Evolutionary conservation across 2,797 vertebrate genomes (phyloP).

Genomic region (Phyllotis vaccarum): DNA sequence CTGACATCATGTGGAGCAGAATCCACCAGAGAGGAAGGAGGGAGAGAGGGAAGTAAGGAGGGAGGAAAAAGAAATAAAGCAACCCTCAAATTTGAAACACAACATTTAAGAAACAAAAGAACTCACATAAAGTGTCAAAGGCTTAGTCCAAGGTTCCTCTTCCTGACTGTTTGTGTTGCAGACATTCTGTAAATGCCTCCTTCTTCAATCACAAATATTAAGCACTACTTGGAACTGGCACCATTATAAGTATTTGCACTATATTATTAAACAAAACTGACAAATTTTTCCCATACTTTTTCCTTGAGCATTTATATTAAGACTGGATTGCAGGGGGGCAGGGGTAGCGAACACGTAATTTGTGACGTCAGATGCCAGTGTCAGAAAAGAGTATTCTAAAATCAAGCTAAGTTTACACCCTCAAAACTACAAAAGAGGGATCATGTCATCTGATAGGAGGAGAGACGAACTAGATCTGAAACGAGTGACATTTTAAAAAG

Average conservation of each 20-base stretch:
- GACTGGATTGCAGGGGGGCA: neutral
- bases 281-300: neutral
- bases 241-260: neutral
- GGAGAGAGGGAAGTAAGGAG: neutral
- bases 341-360: neutral
- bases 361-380: neutral
- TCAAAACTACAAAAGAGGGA: neutral
- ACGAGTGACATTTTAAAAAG: slow-evolving; percentile 22
- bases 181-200: neutral
- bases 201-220: neutral
- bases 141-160: neutral
- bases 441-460: neutral
- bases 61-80: too few relatives aligned
- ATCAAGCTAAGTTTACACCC: neutral
- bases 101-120: neutral
- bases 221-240: neutral
- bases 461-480: slow-evolving; percentile 40
- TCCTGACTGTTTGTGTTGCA: neutral
- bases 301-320: neutral
- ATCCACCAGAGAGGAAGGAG: neutral
- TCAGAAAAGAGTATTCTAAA: neutral
- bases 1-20: neutral
- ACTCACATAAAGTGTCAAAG: neutral
- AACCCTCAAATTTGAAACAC: neutral
- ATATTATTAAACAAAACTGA: slow-evolving; percentile 5